These are phyloP conservation scores for Ictalurus furcatus DNA, from an alignment of 2,113 vertebrate genomes.

Conservation along the genomic window DNA sequence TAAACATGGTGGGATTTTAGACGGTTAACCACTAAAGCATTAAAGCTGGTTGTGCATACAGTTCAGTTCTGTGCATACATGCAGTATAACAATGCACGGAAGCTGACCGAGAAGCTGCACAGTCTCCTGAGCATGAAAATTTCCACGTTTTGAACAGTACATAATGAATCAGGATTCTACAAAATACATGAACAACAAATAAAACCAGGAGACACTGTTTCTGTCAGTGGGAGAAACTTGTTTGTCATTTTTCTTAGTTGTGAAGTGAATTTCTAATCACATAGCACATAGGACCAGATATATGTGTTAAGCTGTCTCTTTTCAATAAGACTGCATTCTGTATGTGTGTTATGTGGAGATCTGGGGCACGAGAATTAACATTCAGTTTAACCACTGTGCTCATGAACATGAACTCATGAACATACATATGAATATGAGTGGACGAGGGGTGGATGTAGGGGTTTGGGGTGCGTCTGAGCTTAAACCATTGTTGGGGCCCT, in stretches of 20 bases:
- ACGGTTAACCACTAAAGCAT: background rate
- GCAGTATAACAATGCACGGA: constrained; percentile 6
- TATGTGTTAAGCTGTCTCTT: too few species aligned
- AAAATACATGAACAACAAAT: background rate
- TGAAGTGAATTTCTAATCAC: background rate
- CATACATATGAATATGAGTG: background rate
- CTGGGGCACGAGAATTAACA: too few species aligned
- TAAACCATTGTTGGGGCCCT: background rate
- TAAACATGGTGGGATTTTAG: background rate
- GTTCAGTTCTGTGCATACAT: background rate
- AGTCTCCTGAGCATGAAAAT: too few species aligned
- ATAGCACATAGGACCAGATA: background rate
- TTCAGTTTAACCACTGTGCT: too few species aligned
- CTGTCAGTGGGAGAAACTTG: background rate
- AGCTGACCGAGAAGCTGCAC: background rate
- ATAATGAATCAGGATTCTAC: too few species aligned
- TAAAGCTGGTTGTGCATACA: background rate
- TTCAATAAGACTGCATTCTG: background rate
- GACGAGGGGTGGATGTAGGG: background rate
- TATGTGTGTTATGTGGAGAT: background rate
- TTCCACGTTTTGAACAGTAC: too few species aligned
- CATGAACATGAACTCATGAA: too few species aligned
- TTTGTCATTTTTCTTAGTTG: background rate
- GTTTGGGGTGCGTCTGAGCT: background rate
- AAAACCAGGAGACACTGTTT: background rate